Percentiles rank a stretch among this genome's conserved stretches.
Evolutionary conservation across 30 jellyfish, hydroid and myxozoan species (phyloP).

Genomic region (Catostylus mosaicus): DNA sequence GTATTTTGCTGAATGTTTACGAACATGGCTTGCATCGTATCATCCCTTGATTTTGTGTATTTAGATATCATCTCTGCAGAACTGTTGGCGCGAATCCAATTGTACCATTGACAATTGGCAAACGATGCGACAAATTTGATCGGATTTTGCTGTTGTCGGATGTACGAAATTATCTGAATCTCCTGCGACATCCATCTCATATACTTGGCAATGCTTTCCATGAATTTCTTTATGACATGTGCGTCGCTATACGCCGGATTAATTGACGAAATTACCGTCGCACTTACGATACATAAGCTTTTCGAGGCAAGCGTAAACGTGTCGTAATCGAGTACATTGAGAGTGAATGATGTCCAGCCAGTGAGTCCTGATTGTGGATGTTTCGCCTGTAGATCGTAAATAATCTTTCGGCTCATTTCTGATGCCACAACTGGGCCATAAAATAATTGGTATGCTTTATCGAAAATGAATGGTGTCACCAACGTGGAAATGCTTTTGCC

Average conservation of each 20-base stretch:
- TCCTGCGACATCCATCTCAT: constrained; percentile 31
- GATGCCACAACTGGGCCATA: constrained; percentile 72
- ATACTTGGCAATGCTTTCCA: constrained; percentile 56
- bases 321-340: constrained; percentile 44
- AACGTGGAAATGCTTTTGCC: constrained; percentile 21
- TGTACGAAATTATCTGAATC: constrained; percentile 67
- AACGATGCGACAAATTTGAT: constrained; percentile 32
- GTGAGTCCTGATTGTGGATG: constrained; percentile 75
- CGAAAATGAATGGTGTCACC: constrained; percentile 45
- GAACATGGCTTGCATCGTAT: constrained; percentile 9
- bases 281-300: constrained; percentile 69
- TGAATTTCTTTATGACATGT: constrained; percentile 35
- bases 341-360: constrained; percentile 32
- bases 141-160: constrained; percentile 11
- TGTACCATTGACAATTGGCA: constrained; percentile 61
- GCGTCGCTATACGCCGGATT: constrained; percentile 72
- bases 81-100: constrained; percentile 17
- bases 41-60: constrained; percentile 24
- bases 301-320: constrained; percentile 15
- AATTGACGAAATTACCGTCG: constrained; percentile 39
- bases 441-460: constrained; percentile 58
- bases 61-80: not conserved
- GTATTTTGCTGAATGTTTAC: not conserved
- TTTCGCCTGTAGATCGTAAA: constrained; percentile 60
- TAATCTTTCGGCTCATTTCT: constrained; percentile 9